Evolutionary conservation across 1,140 invertebrate species (phyloP), one percentile per base, ranked within the genome.

Genomic region (Drosophila bocki): DNA sequence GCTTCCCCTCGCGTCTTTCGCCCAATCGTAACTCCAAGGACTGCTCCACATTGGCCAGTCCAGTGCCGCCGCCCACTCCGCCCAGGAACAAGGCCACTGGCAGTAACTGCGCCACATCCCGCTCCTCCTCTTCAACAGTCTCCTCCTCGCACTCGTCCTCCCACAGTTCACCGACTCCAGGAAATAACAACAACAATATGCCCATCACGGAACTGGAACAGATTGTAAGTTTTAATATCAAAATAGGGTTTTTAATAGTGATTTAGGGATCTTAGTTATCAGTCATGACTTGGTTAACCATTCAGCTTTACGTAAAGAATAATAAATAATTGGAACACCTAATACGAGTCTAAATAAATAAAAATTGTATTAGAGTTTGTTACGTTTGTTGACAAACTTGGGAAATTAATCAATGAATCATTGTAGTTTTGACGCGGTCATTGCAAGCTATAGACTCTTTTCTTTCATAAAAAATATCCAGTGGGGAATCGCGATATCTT

Each of bases 1-100:
- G 96, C 94, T 97, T 97, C 92, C 96, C 96, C 67, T 95, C 96
- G 80, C 94, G 96, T 91, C 94, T 97, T 79, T 96, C 96, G 57
- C 96, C 96, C 1, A 96, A 96, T 91, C 95, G 96, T 80, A 95
- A 95, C 42, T 95, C 95, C 26, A 96, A 96, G 93, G 95, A 96
- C 92, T 94, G 94, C 93, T 94, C 94, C 65, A 94, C 94, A 57
- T 32, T 92, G 60, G 86, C 86, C 58, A 94, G 94, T 79, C 93
- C 94, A 3, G 79, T 84, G 58, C 91, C 93, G 22, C 91, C 93
- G 15, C 94, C 94, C 62, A 94, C 94, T 12, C 94, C 93, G 64
- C 93, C 94, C 13, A 92, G 94, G 22, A 95, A 94, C 78, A 94
- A 94, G 45, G 74, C 85, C 62, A 82, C 47, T 37, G 64, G 88